Evolutionary conservation across 2,888 invertebrate species (phyloP).

Genomic region (Apodemia duryi): DNA sequence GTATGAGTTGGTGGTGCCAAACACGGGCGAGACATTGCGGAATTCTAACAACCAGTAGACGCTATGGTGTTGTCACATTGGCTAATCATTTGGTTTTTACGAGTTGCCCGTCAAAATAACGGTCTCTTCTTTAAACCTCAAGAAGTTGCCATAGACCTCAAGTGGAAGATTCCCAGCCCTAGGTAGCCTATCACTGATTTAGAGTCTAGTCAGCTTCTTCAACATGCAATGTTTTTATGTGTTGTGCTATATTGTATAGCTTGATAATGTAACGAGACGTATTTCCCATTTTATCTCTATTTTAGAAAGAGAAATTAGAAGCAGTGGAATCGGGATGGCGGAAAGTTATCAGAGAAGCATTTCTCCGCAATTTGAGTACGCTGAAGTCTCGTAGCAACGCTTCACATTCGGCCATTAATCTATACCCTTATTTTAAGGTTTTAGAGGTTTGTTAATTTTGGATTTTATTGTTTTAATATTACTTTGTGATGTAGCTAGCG

Average conservation of each 20-base stretch:
- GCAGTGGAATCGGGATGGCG: conserved; percentile 84
- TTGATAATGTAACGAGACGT: background rate
- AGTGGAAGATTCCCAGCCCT: too few relatives aligned
- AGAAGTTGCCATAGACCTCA: too few relatives aligned
- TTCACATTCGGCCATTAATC: conserved; percentile 75
- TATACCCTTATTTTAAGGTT: conserved; percentile 86
- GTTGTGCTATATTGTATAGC: background rate
- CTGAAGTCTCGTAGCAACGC: conserved; percentile 81
- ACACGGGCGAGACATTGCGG: too few relatives aligned
- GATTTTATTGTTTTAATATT: background rate
- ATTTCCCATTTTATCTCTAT: background rate
- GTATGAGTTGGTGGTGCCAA: too few relatives aligned
- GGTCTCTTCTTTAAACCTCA: too few relatives aligned
- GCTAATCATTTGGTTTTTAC: too few relatives aligned
- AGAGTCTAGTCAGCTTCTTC: too few relatives aligned
- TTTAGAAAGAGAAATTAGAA: conserved; percentile 81
- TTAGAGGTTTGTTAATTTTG: conserved; percentile 62
- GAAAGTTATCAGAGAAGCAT: conserved; percentile 79
- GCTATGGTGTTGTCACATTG: too few relatives aligned
- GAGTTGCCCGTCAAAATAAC: too few relatives aligned
- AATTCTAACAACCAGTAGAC: too few relatives aligned
- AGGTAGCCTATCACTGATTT: too few relatives aligned
- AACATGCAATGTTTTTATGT: background rate
- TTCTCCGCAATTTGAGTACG: conserved; percentile 83
- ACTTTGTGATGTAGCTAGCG: background rate